Evolutionary conservation across 2,797 vertebrate genomes (phyloP).

Genomic region (Megalops cyprinoides): DNA sequence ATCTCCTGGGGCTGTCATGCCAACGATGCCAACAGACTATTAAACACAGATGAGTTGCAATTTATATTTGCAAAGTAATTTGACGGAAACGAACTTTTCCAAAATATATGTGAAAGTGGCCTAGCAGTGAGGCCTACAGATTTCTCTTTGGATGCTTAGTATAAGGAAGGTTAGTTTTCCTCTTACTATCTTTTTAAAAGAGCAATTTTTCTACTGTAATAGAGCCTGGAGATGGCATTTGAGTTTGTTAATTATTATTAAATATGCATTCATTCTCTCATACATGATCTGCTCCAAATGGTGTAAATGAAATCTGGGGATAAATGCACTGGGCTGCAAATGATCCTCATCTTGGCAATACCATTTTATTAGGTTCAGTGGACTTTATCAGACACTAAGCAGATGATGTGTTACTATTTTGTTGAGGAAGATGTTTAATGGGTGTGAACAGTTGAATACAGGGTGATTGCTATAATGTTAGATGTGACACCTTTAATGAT

Average conservation of each 20-base stretch:
- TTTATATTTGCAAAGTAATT: no score
- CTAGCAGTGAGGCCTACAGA: no score
- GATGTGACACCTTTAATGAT: no score
- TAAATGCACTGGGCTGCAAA: no score
- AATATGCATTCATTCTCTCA: not conserved
- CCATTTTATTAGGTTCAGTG: not conserved
- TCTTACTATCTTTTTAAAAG: not conserved
- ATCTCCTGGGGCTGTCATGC: no score
- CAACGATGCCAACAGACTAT: no score
- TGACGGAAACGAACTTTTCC: no score
- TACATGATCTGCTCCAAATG: not conserved
- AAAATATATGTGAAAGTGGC: no score
- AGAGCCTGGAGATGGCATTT: no score
- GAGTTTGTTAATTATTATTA: not conserved
- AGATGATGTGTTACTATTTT: not conserved
- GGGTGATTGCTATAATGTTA: not conserved
- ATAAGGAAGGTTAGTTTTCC: no score
- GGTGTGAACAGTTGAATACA: not conserved
- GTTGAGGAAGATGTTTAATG: not conserved
- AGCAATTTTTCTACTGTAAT: not conserved
- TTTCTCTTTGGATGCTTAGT: no score
- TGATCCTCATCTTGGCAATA: not conserved
- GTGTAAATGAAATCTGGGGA: not conserved
- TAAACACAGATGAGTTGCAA: no score
- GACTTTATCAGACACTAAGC: constrained; percentile 2